These are phyloP conservation scores for Eugnorisma glareosa DNA, from an alignment of 2,888 invertebrate genomes.

Conservation along the genomic window DNA sequence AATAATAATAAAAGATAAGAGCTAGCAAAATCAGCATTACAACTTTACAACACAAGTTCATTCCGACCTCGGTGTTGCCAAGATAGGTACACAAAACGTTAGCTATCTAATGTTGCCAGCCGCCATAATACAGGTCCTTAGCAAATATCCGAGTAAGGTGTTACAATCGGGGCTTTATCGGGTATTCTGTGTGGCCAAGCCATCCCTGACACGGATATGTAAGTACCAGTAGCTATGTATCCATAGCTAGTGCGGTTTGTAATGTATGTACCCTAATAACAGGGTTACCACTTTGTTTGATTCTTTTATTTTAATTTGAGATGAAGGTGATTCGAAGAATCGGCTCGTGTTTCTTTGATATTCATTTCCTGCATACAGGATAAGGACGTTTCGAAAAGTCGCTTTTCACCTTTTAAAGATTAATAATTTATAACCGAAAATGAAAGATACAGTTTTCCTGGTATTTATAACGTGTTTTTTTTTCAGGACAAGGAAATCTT, in stretches of 20 bases:
- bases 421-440: background rate
- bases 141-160: conserved; percentile 57
- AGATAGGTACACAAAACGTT: conserved; percentile 36
- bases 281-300: conserved; percentile 23
- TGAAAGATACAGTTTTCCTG: background rate
- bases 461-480: background rate
- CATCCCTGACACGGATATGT: conserved; percentile 77
- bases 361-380: background rate
- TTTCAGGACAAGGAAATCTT: background rate
- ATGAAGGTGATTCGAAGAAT: background rate
- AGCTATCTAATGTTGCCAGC: conserved; percentile 26
- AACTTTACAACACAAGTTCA: conserved; percentile 14
- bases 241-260: conserved; percentile 11
- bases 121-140: conserved; percentile 49
- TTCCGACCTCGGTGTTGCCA: conserved; percentile 20
- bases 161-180: conserved; percentile 49
- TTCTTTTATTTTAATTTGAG: background rate
- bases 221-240: conserved; percentile 47
- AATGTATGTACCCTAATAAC: no score
- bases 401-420: background rate
- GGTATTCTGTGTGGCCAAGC: conserved; percentile 56
- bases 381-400: background rate
- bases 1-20: conserved; percentile 7
- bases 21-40: conserved; percentile 18
- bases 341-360: background rate